Percentiles rank a stretch among this genome's conserved stretches.
These are phyloP conservation scores for Equus przewalskii DNA, from an alignment of 2,113 vertebrate species.

Conservation along the genomic window DNA sequence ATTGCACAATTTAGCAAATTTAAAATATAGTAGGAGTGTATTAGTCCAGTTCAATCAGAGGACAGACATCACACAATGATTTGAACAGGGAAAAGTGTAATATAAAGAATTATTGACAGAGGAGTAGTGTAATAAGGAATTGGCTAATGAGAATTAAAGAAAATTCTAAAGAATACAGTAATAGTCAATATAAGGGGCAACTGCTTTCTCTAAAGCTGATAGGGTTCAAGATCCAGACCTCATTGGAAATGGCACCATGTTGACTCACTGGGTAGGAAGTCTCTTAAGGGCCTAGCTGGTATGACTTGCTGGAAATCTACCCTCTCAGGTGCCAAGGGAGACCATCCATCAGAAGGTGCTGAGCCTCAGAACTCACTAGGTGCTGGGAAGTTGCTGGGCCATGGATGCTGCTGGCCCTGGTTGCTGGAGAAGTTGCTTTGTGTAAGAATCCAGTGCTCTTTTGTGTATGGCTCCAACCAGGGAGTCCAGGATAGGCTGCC, in stretches of 20 bases:
- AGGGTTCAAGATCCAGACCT: background rate
- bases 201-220: background rate
- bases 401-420: background rate
- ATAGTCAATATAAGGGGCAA: too few relatives aligned
- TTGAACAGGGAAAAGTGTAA: background rate
- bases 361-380: background rate
- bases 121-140: background rate
- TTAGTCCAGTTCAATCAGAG: background rate
- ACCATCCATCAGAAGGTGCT: background rate
- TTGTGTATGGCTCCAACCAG: background rate
- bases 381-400: background rate
- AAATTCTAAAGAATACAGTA: background rate
- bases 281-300: background rate
- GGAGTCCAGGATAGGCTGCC: background rate
- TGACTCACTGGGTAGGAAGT: background rate
- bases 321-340: too few relatives aligned
- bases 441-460: background rate
- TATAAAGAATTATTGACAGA: background rate
- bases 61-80: background rate
- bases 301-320: background rate
- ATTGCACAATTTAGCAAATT: background rate
- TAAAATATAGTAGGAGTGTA: background rate
- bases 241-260: background rate
- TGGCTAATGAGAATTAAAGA: background rate
- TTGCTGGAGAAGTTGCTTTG: background rate